phyloP scores from a whole-genome alignment of 2,797 vertebrate species.

The Lates japonicus region DNA sequence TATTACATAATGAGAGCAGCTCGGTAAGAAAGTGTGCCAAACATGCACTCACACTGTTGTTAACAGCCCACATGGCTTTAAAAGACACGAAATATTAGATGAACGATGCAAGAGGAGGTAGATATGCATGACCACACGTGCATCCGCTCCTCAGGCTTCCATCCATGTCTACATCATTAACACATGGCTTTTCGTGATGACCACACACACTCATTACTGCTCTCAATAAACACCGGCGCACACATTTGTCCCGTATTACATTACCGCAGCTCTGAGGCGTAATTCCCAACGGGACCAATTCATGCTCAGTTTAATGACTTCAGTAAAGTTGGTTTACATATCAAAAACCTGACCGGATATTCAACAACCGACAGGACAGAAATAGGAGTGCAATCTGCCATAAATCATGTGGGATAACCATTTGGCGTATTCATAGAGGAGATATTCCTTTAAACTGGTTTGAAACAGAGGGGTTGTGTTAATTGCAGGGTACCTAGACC shows the following conservation, averaged over 20 bases:
- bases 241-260: constrained; percentile 40
- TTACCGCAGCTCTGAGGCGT: constrained; percentile 39
- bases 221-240: constrained; percentile 53
- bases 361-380: constrained; percentile 40
- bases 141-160: constrained; percentile 17
- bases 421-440: constrained; percentile 37
- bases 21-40: constrained; percentile 33
- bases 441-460: constrained; percentile 20
- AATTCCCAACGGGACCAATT: constrained; percentile 48
- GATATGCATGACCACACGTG: constrained; percentile 34
- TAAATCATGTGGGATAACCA: constrained; percentile 30
- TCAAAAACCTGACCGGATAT: constrained; percentile 52
- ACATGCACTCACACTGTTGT: constrained; percentile 26
- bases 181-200: constrained; percentile 54
- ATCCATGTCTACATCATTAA: constrained; percentile 66
- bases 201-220: constrained; percentile 67
- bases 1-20: constrained; percentile 43
- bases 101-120: constrained; percentile 27
- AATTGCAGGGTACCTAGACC: neutral
- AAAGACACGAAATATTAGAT: constrained; percentile 48
- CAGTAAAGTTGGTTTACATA: constrained; percentile 69
- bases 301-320: constrained; percentile 67
- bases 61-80: constrained; percentile 10
- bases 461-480: constrained; percentile 17
- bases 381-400: constrained; percentile 51